A percentile compares a stretch with the other conserved stretches of the same genome.
phyloP scores from a whole-genome alignment of 2,113 vertebrate genomes.

The Pseudonaja textilis region DNA sequence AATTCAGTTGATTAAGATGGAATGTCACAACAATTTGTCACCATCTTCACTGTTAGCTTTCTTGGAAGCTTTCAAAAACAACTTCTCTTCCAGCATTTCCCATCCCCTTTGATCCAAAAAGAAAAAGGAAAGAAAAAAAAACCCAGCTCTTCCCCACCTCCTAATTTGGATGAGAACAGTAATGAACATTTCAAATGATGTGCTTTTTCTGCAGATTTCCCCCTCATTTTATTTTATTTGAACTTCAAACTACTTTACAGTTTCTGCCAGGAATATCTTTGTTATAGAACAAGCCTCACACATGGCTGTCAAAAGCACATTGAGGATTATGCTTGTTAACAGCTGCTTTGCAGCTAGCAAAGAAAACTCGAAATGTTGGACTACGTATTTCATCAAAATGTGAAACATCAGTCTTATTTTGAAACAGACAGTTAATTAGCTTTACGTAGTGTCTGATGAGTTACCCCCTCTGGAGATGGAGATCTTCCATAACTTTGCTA shows the following conservation, averaged over 20 bases:
- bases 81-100: not conserved
- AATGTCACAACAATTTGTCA: conserved; percentile 14
- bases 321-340: conserved; percentile 8
- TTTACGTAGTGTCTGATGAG: not conserved
- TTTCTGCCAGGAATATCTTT: conserved; percentile 23
- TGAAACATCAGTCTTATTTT: not conserved
- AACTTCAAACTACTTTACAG: conserved; percentile 17
- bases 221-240: not conserved
- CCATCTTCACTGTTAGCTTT: not conserved
- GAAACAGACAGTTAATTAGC: not conserved
- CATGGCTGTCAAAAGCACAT: not conserved
- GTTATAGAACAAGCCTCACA: not conserved
- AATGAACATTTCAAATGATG: not conserved
- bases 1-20: conserved; percentile 3
- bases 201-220: not conserved
- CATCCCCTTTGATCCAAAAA: not conserved
- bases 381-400: not conserved
- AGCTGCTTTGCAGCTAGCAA: conserved; percentile 8
- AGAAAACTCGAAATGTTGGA: not conserved
- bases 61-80: not conserved
- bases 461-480: not conserved
- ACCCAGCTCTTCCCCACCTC: not conserved
- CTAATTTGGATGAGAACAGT: conserved; percentile 10
- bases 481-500: not conserved
- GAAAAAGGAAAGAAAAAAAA: not conserved